phyloP scores from a whole-genome alignment of 2,113 vertebrate genomes.

The Tapirus terrestris region DNA sequence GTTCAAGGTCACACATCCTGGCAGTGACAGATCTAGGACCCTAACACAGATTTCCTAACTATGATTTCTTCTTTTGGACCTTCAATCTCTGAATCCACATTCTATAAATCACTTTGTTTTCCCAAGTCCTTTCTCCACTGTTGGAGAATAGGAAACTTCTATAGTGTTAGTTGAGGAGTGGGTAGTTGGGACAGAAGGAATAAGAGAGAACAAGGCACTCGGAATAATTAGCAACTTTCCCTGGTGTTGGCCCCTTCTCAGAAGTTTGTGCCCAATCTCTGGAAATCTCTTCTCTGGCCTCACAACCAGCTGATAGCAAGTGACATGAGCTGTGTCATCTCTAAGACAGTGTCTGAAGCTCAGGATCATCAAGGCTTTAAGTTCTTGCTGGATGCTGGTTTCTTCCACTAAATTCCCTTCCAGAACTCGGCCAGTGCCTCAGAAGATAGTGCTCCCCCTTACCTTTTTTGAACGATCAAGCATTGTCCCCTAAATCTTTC shows the following conservation, averaged over 20 bases:
- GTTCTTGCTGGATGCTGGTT: neutral
- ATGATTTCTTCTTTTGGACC: neutral
- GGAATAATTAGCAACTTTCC: neutral
- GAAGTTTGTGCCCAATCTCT: neutral
- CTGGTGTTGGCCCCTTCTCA: neutral
- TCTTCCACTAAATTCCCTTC: neutral
- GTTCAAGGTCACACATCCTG: neutral
- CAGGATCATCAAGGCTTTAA: neutral
- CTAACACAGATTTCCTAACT: neutral
- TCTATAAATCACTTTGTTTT: neutral
- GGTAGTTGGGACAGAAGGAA: neutral
- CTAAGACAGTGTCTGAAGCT: neutral
- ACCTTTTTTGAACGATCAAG: neutral
- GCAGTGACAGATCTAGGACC: neutral
- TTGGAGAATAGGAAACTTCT: neutral
- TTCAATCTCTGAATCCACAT: neutral
- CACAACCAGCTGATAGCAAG: neutral
- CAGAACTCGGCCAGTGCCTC: neutral
- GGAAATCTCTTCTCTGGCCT: neutral
- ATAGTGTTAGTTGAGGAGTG: neutral
- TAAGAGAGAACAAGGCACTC: neutral
- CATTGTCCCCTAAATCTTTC: neutral
- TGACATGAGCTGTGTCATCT: neutral
- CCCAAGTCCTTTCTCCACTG: neutral
- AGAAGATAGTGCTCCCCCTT: neutral